Evolutionary conservation across 2,797 vertebrate genomes (phyloP), one percentile per base, ranked within the genome.

Genomic region (Argentina silus): DNA sequence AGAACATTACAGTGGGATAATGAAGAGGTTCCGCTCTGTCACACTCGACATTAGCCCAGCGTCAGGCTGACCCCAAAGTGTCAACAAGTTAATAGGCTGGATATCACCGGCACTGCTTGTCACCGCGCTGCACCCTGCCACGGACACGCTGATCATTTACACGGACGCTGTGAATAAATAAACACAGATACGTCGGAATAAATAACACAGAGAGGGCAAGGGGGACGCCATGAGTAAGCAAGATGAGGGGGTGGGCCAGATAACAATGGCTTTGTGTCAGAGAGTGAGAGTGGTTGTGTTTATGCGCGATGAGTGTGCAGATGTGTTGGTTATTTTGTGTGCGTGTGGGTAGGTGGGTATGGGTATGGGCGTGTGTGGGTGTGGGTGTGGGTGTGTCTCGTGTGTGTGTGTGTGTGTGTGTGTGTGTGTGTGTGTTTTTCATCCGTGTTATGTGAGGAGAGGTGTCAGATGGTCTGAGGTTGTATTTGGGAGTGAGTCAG

Each of bases 11-110:
- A 59, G 19, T 63, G n/a, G 79, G 86, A 92, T 92, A 93, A 93
- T 93, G 91, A 92, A 92, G 88, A 90, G 88, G 89, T 93, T 93
- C 90, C 91, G 92, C 91, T 93, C 88, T 83, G 92, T 93, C 91
- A 93, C 91, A 91, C 91, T 88, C 83, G 81, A 86, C 90, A 93
- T 92, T 93, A 93, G 90, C 90, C 89, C 87, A 76, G 85, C 89
- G 89, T 91, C 90, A 90, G 85, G 73, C 83, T 85, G 84, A 92
- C 92, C 91, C 89, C 87, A 92, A 91, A 91, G 91, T 93, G 91
- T 92, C 92, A 93, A 92, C 92, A 92, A 90, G 89, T 91, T 93
- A 93, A 93, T 92, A 92, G 91, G 90, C 86, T 89, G 84, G 84
- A 81, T 86, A 88, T 91, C 89, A 82, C 83, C 79, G 83, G 83